Percentiles rank a stretch among this genome's conserved stretches.
Conservation (phyloP, 2,113 vertebrate species). For the Progne subis region DNA sequence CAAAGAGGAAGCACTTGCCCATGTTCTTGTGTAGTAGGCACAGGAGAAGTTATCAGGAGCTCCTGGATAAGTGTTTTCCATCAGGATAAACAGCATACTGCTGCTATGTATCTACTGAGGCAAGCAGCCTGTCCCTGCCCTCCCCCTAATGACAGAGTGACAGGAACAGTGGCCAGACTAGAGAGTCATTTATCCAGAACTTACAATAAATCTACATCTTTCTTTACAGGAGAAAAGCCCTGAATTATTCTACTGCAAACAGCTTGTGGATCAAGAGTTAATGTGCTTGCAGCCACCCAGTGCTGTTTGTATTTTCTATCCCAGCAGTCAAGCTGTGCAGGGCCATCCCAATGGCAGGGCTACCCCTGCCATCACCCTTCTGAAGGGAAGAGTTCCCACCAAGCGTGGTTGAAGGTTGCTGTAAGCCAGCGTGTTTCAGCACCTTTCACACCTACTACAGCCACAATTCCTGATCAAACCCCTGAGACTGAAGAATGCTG, state of each 20-base stretch:
- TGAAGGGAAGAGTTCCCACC: neutral
- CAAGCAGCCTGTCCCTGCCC: neutral
- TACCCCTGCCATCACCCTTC: neutral
- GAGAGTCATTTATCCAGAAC: neutral
- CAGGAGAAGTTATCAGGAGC: neutral
- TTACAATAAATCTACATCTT: neutral
- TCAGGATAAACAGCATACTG: neutral
- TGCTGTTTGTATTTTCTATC: slow-evolving; percentile 65
- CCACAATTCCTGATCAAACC: neutral
- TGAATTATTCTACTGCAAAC: slow-evolving; percentile 77
- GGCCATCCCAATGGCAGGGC: neutral
- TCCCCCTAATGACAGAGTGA: no score
- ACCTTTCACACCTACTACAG: neutral
- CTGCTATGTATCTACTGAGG: rapidly evolving
- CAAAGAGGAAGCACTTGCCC: neutral
- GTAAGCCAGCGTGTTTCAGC: neutral
- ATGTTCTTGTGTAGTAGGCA: neutral
- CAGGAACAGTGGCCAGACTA: neutral
- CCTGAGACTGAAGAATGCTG: slow-evolving; percentile 67
- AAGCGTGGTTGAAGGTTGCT: neutral
- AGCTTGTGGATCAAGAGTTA: slow-evolving; percentile 74
- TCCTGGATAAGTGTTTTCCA: neutral
- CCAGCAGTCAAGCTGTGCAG: neutral
- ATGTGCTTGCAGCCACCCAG: slow-evolving; percentile 50
- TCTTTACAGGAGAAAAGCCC: slow-evolving; percentile 62